Base-by-base conservation (phyloP, 2,113 vertebrate species). In the Epinephelus moara region DNA sequence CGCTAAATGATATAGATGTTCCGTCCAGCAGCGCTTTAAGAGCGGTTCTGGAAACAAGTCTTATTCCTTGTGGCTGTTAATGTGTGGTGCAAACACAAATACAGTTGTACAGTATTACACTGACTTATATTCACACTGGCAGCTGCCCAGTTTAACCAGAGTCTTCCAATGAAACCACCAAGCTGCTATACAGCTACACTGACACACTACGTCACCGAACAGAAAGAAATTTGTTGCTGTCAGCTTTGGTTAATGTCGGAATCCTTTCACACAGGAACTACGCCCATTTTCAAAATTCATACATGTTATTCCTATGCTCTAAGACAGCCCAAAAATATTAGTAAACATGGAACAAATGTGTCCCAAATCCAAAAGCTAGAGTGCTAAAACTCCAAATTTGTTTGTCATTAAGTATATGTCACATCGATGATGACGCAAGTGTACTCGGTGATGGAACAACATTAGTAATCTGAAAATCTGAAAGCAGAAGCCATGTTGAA, bases 1-100 rank as follows among this genome's bases (percentile, higher is more conserved):
- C 2, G 9, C 45, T 19, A 5, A 9, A 75, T 33, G 25, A 74
- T 69, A 49, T 15, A 75, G 49, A 57, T 19, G 63, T 75, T 55
- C 25, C 18, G 52, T 47, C 75, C 62, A 50, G 71, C 70, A 66
- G 57, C 18, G 1, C 42, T 70, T 70, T 40, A 42, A 82, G 57
- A 61, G 81, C 33, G 21, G 70, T 63, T 81, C 83, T 86, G 74
- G 70, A 84, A 71, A 57, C 81, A 1, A 78, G 56, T 55, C 52
- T 42, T 27, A 50, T 49, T 70, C 80, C 45, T 68, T 85, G 84
- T 78, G 79, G 81, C 57, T 77, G 88, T 91, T 88, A 88, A 89
- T 84, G 75, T 84, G 89, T 40, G 85, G 85, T 70, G 70, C 50
- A 66, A 78, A 76, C 59, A 80, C 70, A 81, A 85, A 81, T 79